Conservation (phyloP, 2,113 vertebrate species). For the Syrmaticus mikado region DNA sequence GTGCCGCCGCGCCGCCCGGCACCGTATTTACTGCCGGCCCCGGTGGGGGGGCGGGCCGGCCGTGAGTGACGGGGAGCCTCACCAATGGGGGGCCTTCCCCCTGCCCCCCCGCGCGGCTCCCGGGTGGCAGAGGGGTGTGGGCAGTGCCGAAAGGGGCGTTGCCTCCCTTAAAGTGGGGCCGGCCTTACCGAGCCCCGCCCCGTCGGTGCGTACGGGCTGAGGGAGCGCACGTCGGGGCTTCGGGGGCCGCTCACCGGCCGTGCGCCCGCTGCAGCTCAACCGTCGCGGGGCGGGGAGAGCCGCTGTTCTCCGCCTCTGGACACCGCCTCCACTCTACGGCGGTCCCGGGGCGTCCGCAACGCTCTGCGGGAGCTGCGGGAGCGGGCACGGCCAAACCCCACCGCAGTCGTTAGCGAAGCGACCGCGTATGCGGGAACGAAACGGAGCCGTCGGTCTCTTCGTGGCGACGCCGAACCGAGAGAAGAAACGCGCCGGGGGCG, state of each 20-base stretch:
- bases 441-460: neutral
- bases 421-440: neutral
- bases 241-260: neutral
- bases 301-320: too few species aligned
- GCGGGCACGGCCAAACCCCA: neutral
- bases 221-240: neutral
- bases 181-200: rapidly evolving
- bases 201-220: neutral
- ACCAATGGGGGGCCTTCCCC: neutral
- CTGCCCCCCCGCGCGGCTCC: rapidly evolving
- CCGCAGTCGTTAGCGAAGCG: neutral
- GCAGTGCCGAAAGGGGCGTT: rapidly evolving
- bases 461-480: neutral
- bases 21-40: constrained; percentile 55
- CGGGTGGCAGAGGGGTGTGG: neutral
- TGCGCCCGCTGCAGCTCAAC: neutral
- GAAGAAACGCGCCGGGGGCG: neutral
- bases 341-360: neutral
- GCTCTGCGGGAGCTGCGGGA: neutral
- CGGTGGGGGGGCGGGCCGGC: neutral
- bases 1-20: neutral
- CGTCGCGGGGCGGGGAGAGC: too few species aligned
- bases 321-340: neutral
- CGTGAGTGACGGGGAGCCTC: neutral
- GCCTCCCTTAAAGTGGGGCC: rapidly evolving